phyloP scores from a whole-genome alignment of 2,797 vertebrate species.

The Dermochelys coriacea region DNA sequence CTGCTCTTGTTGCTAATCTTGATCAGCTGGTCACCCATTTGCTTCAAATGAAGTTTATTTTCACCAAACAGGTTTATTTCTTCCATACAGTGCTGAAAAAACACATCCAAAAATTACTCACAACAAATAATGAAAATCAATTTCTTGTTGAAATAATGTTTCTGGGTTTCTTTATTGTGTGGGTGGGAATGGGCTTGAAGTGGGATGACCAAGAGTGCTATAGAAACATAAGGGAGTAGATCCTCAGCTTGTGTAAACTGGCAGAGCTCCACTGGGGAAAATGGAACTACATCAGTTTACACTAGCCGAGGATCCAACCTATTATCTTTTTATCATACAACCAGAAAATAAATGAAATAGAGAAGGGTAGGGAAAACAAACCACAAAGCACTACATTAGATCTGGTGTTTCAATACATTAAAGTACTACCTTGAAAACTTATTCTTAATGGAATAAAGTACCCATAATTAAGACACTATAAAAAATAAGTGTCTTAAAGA shows the following conservation, averaged over 20 bases:
- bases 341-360: background rate
- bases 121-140: background rate
- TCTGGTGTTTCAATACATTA: background rate
- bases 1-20: constrained; percentile 89
- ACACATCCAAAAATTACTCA: constrained; percentile 42
- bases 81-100: constrained; percentile 93
- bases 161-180: background rate
- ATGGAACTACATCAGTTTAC: background rate
- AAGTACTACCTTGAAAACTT: background rate
- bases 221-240: background rate
- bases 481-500: constrained; percentile 50
- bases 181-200: background rate
- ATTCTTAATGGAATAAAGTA: background rate
- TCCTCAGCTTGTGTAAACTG: background rate
- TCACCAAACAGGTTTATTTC: constrained; percentile 95
- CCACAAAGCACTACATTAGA: background rate
- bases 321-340: background rate
- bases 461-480: background rate
- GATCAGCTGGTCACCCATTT: constrained; percentile 92
- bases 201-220: background rate
- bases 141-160: background rate
- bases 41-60: constrained; percentile 92
- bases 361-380: background rate
- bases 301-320: background rate
- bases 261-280: background rate